Percentiles rank a stretch among this genome's conserved stretches.
Conservation (phyloP, 2,888 invertebrate genomes). For the Caenorhabditis macrosperma region DNA sequence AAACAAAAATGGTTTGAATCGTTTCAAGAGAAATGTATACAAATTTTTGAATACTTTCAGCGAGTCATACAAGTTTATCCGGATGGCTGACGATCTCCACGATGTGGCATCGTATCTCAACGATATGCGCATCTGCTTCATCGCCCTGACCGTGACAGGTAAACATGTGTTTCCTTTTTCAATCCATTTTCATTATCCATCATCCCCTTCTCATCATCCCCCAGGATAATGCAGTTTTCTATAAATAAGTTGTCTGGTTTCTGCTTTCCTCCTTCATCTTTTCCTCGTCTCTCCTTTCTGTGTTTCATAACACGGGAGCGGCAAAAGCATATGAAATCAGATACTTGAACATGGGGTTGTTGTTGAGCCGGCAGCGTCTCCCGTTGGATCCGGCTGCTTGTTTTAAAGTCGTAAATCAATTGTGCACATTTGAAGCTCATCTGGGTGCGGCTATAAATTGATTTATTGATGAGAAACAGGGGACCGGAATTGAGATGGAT, state of each 20-base stretch:
- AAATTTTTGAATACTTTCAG: slow-evolving; percentile 53
- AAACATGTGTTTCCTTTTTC: not conserved
- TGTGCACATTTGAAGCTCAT: slow-evolving; percentile 59
- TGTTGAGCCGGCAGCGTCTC: slow-evolving; percentile 21
- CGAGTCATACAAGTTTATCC: slow-evolving; percentile 78
- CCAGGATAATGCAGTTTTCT: slow-evolving; percentile 12
- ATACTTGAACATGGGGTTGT: slow-evolving; percentile 57
- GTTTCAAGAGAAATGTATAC: not conserved
- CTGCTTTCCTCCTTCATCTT: slow-evolving; percentile 12
- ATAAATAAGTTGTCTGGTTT: slow-evolving; percentile 38
- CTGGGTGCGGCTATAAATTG: slow-evolving; percentile 31
- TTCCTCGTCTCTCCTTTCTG: slow-evolving; percentile 10
- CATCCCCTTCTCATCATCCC: not conserved
- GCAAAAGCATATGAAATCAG: slow-evolving; percentile 56
- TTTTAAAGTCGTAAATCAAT: slow-evolving; percentile 57
- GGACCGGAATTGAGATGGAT: not conserved
- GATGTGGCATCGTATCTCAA: slow-evolving; percentile 74
- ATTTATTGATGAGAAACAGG: slow-evolving; percentile 55
- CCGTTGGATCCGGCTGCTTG: slow-evolving; percentile 30
- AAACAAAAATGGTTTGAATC: not conserved
- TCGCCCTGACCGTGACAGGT: slow-evolving; percentile 71
- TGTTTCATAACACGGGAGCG: slow-evolving; percentile 46
- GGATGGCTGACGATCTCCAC: slow-evolving; percentile 78
- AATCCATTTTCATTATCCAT: not conserved
- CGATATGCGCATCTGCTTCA: slow-evolving; percentile 76